Base-by-base conservation (phyloP, 1,140 invertebrate genomes). In the Drosophila melanica region DNA sequence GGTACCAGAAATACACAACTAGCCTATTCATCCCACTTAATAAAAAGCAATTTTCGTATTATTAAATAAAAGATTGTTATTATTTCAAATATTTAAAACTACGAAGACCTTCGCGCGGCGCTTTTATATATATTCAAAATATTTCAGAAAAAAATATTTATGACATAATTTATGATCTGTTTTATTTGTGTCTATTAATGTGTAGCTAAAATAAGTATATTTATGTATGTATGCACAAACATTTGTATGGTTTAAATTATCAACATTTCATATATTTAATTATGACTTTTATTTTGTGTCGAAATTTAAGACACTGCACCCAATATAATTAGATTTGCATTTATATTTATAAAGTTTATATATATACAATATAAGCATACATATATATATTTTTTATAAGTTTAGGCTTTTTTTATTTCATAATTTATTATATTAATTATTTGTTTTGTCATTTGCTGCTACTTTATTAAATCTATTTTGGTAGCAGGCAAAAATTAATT, bases 121-220 rank as follows among this genome's bases (percentile, higher is more conserved):
- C 12, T n/a, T 44, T 7, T 14, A 44, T 16, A 44, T 35, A 35
- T 8, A 35, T 54, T 39, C n/a, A 4, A 33, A 33, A 51, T 51
- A 14, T 51, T 54, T 20, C 12, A 12, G 16, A 55, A 30, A 23
- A 47, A 47, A n/a, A 41, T 4, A 65, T 71, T 64, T 65, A 65
- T 64, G 54, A 41, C 8, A 11, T 42, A 57, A 42, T 71, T 71
- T 70, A 71, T 71, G 62, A 58, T 57, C 44, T 71, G 66, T 60
- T n/a, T 53, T 60, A 63, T 58, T 57, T 57, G 27, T 51, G 53
- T 71, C 51, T 58, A 71, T 70, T 50, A 64, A 48, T 64, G 58
- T 70, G 50, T 20, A 44, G 27, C 51, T 16, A 45, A 64, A 65
- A 54, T 54, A 54, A 42, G 23, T 48, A 14, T 20, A 53, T 18